Base-by-base conservation (phyloP, 2,888 invertebrate genomes). In the Leptinotarsa juncta region DNA sequence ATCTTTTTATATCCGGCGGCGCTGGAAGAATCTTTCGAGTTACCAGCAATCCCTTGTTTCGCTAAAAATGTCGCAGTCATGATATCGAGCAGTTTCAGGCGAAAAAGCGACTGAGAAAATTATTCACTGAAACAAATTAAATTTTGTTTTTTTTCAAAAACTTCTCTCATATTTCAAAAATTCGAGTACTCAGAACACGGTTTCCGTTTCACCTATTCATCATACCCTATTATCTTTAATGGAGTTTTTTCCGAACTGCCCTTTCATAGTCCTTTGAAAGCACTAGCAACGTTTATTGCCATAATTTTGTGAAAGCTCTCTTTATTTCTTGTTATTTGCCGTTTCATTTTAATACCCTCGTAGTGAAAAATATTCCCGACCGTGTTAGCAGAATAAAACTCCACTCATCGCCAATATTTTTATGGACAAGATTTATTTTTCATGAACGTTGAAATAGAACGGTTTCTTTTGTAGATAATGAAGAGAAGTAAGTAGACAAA, bases 331-430 rank as follows among this genome's bases (percentile, higher is more conserved):
- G 57, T 57, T 57, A 42, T 62, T 62, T 42, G 32, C 20, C 42
- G n/a, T 62, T 62, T 16, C 16, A 3, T 32, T 62, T 62, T 32
- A 62, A 32, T 32, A 32, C n/a, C 62, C 42, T 62, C 14, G 7
- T 16, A 62, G 62, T 62, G 62, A 12, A 62, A 57, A 62, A 62
- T 62, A 62, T n/a, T 62, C 12, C n/a, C 62, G 16, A n/a, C 32
- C 62, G 62, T 62, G 57, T 57, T 57, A 57, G 14, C 14, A 57
- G 57, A 23, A 57, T 57, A 57, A 57, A 57, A 57, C 23, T 57
- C 57, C 26, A 57, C 57, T 57, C 57, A 57, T 57, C 57, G 57
- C 57, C 57, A 57, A 57, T 57, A 57, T 57, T 57, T 57, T 57
- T 57, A 57, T 23, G 57, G 20, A 4, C 14, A 23, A 57, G 57